These are phyloP conservation scores for Acipenser ruthenus DNA, from an alignment of 2,797 vertebrate genomes.

Conservation along the genomic window DNA sequence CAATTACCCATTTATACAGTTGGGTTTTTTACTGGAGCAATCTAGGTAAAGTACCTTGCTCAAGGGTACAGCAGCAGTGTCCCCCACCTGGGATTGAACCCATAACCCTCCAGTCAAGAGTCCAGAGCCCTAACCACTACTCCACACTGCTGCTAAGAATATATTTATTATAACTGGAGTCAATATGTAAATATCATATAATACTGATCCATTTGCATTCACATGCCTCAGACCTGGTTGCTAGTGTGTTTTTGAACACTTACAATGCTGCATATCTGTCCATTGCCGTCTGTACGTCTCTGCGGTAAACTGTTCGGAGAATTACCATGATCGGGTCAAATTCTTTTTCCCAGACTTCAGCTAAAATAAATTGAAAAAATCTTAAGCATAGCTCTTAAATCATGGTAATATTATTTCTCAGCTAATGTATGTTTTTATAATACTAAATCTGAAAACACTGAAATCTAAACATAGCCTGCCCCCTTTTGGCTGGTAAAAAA, in stretches of 20 bases:
- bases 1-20: no score
- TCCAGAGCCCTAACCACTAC: no score
- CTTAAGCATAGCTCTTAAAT: slow-evolving; percentile 15
- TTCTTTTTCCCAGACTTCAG: slow-evolving; percentile 94
- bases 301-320: slow-evolving; percentile 91
- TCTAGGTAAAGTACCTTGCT: no score
- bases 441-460: slow-evolving; percentile 5
- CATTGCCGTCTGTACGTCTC: slow-evolving; percentile 98
- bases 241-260: slow-evolving; percentile 34
- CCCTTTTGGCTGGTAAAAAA: slow-evolving; percentile 37
- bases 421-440: background rate
- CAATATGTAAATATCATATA: no score
- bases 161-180: no score
- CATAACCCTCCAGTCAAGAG: no score
- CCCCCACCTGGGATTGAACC: no score
- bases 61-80: no score
- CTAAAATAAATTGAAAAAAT: slow-evolving; percentile 38
- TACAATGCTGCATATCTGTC: slow-evolving; percentile 97
- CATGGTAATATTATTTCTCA: slow-evolving; percentile 18
- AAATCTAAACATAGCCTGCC: slow-evolving; percentile 41
- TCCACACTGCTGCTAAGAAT: no score
- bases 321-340: slow-evolving; percentile 98
- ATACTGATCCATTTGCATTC: no score
- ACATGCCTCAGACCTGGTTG: no score
- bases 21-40: no score